These are phyloP conservation scores for Carabus problematicus DNA, from an alignment of 2,888 invertebrate genomes.

Conservation along the genomic window DNA sequence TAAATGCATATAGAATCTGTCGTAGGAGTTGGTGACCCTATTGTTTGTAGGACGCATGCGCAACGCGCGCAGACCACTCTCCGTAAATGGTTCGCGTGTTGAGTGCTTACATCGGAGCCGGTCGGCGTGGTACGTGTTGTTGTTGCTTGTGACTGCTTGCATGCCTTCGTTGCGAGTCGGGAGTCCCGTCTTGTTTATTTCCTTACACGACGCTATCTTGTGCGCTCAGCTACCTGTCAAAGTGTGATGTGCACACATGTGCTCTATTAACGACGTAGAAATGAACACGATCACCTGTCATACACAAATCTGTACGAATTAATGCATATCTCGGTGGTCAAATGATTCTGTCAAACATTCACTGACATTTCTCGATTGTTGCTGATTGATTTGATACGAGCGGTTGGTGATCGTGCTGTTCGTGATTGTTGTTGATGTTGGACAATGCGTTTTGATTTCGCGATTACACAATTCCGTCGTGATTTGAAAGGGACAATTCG, in stretches of 20 bases:
- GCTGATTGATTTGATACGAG: background rate
- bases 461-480: background rate
- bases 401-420: background rate
- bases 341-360: background rate
- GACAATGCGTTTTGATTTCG: background rate
- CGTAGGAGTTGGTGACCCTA: slow-evolving; percentile 32
- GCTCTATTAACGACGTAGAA: slow-evolving; percentile 5
- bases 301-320: background rate
- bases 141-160: background rate
- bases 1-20: slow-evolving; percentile 31
- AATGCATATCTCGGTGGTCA: background rate
- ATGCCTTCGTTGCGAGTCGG: background rate
- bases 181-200: background rate
- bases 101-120: background rate
- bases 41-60: slow-evolving; percentile 24
- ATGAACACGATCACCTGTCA: background rate
- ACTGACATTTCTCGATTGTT: background rate
- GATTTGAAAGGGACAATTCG: background rate
- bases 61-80: slow-evolving; percentile 9
- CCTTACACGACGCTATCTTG: background rate
- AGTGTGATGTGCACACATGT: background rate
- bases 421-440: background rate
- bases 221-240: background rate
- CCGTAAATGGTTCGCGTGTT: slow-evolving; percentile 23
- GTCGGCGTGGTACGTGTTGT: background rate